Conservation (phyloP, 2,113 vertebrate genomes). For the Pitta sordida region DNA sequence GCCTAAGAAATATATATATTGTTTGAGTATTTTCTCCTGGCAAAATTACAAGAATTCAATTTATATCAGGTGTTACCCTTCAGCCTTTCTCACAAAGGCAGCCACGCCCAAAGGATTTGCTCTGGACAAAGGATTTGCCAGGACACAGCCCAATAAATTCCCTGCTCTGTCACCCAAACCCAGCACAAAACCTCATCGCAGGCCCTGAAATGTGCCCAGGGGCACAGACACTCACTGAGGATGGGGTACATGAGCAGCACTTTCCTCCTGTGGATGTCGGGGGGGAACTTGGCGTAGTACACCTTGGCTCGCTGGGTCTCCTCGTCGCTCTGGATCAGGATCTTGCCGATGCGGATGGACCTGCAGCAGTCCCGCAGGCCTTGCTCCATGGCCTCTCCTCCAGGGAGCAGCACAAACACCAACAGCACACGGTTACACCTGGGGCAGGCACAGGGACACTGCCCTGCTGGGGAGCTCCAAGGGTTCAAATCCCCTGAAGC, state of each 20-base stretch:
- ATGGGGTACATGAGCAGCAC: conserved; percentile 98
- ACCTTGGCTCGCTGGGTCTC: conserved; percentile 97
- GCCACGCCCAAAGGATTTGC: background rate
- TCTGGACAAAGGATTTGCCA: too few relatives aligned
- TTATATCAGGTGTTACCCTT: background rate
- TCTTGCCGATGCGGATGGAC: conserved; percentile 96
- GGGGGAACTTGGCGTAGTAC: conserved; percentile 97
- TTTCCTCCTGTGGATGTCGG: conserved; percentile 93
- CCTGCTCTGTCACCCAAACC: background rate
- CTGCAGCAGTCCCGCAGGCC: conserved; percentile 94
- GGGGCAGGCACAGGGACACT: too few relatives aligned
- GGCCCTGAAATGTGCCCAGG: background rate
- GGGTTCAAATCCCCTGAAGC: background rate
- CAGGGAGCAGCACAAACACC: background rate
- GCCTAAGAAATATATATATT: background rate
- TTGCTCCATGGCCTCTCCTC: conserved; percentile 98
- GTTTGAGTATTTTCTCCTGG: background rate
- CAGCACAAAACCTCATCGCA: background rate
- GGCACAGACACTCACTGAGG: conserved; percentile 83
- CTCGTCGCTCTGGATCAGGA: conserved; percentile 97
- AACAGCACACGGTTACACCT: fast-evolving
- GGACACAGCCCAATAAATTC: background rate
- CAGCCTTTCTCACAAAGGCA: background rate
- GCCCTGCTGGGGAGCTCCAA: too few relatives aligned
- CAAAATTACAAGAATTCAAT: background rate